phyloP scores from a whole-genome alignment of 2,113 vertebrate genomes.

The Eira barbara region DNA sequence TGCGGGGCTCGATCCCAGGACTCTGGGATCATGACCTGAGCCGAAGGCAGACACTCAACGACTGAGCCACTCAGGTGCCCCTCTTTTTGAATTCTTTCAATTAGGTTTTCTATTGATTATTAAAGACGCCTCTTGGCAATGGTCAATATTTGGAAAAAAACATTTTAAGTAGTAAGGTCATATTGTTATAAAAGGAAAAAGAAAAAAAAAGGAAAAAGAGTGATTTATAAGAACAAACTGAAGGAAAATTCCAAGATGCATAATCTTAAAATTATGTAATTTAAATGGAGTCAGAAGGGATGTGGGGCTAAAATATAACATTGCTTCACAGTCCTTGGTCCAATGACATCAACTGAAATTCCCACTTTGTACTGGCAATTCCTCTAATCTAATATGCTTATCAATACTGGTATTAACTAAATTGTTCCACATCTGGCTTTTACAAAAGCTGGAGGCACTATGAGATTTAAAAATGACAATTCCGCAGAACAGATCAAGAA shows the following conservation, averaged over 20 bases:
- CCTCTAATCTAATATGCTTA: background rate
- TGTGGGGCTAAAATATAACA: background rate
- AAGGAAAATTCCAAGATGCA: background rate
- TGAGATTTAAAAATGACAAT: background rate
- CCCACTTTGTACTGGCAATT: background rate
- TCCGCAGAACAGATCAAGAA: background rate
- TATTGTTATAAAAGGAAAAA: background rate
- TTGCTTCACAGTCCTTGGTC: background rate
- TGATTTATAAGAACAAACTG: background rate
- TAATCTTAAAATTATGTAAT: background rate
- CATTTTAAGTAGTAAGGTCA: background rate
- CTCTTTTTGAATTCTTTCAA: background rate
- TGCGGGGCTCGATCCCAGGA: no score
- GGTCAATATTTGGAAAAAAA: background rate
- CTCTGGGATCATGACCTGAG: no score
- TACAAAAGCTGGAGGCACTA: background rate
- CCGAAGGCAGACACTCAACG: no score
- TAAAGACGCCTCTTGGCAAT: background rate
- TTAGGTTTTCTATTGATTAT: background rate
- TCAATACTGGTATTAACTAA: background rate
- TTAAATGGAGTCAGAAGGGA: background rate
- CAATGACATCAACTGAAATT: background rate
- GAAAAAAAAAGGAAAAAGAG: background rate
- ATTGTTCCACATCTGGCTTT: background rate
- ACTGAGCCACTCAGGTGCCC: no score